These are phyloP conservation scores for Ephialtes manifestator DNA, from an alignment of 2,888 invertebrate genomes.

Conservation along the genomic window DNA sequence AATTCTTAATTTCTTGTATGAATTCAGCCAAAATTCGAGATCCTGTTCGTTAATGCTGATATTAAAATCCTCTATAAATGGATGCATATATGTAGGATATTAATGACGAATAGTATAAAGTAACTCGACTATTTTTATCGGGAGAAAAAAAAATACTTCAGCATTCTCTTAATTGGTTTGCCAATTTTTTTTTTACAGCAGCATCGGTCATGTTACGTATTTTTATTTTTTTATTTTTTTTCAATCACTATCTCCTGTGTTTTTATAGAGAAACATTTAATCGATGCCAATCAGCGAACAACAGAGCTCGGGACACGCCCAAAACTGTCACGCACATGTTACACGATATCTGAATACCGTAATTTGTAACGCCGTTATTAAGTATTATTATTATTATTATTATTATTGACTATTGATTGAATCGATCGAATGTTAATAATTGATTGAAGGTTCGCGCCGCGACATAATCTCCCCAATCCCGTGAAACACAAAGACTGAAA, in stretches of 20 bases:
- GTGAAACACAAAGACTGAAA: constrained; percentile 79
- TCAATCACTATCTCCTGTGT: neutral
- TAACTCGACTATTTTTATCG: too few relatives aligned
- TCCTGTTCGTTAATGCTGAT: too few relatives aligned
- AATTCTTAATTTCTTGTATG: too few relatives aligned
- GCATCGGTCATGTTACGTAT: neutral
- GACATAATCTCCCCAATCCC: constrained; percentile 49
- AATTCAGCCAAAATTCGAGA: too few relatives aligned
- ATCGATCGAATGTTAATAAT: constrained; percentile 53
- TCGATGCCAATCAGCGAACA: constrained; percentile 45
- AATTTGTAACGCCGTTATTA: constrained; percentile 55
- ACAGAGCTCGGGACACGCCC: constrained; percentile 57
- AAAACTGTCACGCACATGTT: constrained; percentile 59
- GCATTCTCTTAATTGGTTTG: too few relatives aligned
- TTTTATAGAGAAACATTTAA: neutral
- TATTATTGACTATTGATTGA: constrained; percentile 49
- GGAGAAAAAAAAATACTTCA: too few relatives aligned
- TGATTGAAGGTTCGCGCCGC: constrained; percentile 71
- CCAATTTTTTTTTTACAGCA: neutral
- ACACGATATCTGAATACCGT: constrained; percentile 54
- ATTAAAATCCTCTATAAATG: too few relatives aligned
- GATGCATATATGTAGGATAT: too few relatives aligned
- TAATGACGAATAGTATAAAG: too few relatives aligned
- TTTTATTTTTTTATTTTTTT: neutral
- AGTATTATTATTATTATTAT: constrained; percentile 64